Base-by-base conservation (phyloP, 92 coral and sea anemone genomes). In the Phymanthus crucifer region DNA sequence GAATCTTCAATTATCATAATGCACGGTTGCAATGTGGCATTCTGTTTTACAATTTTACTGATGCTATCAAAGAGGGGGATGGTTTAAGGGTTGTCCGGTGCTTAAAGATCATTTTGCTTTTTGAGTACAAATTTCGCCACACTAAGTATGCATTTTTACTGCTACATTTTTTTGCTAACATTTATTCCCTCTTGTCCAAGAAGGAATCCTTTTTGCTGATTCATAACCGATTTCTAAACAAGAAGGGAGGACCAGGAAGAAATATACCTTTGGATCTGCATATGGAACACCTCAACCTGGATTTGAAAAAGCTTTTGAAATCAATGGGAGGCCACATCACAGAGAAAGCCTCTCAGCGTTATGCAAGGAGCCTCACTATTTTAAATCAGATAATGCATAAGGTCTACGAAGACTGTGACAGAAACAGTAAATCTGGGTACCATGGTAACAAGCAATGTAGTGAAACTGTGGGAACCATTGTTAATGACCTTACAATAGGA, bases 281-380 rank as follows among this genome's bases (percentile, higher is more conserved):
- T 36, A 87, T 87, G 91, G 91, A 87, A 75, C 84, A 87, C 48
- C 72, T 89, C 5, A 90, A 90, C 68, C 66, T 83, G 32, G 83
- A 67, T 79, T 36, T 90, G 48, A 90, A 89, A 64, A 86, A 75
- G 46, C 78, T 87, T 21, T 76, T 84, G 27, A 76, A 87, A 50
- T 66, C 84, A 83, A 84, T 87, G 94, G 88, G 84, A 35, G 91
- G 89, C 32, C 84, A 87, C 32, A 83, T 90, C 48, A 90, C 94
- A 17, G 72, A 86, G 38, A 35, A 83, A 83, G 90, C 94, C 73
- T 86, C 91, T 46, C 94, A 90, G 74, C 57, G 88, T 72, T 79
- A 84, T 87, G 88, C 94, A 38, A 71, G 88, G 36, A 86, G 90
- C 73, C 75, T 90, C 14, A 83, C 88, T 26, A 90, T 83, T 32